phyloP scores from a whole-genome alignment of 2,113 vertebrate species.

The Bufo bufo region DNA sequence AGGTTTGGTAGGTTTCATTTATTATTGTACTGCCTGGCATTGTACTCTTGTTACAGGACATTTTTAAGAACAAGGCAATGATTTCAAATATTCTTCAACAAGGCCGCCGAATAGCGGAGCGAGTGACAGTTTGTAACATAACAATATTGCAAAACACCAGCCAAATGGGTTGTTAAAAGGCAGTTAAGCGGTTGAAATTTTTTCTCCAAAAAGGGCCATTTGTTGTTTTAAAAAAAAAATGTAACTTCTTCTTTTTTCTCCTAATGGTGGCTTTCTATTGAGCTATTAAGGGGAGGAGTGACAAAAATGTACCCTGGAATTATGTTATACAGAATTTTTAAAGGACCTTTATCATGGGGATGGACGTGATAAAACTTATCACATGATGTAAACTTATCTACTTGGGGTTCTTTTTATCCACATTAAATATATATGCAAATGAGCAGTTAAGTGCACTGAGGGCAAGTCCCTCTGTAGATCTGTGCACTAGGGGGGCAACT shows the following conservation, averaged over 20 bases:
- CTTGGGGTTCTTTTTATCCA: too few species aligned
- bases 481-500: too few species aligned
- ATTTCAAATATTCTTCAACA: conserved; percentile 49
- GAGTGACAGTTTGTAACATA: conserved; percentile 27
- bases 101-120: neutral
- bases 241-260: neutral
- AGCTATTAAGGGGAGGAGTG: neutral
- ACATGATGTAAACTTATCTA: too few species aligned
- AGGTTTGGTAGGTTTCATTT: conserved; percentile 37
- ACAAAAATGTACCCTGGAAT: neutral
- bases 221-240: neutral
- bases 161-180: neutral
- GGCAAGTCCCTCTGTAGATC: too few species aligned
- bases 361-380: too few species aligned
- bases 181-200: neutral
- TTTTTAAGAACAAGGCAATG: conserved; percentile 35
- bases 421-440: too few species aligned
- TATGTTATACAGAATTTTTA: too few species aligned
- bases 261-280: neutral
- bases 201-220: neutral
- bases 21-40: conserved; percentile 11
- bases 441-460: too few species aligned
- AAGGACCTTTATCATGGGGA: too few species aligned
- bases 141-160: conserved; percentile 28
- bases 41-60: conserved; percentile 33